These are phyloP conservation scores for Arizona elegans DNA, from an alignment of 2,113 vertebrate species.

Conservation along the genomic window DNA sequence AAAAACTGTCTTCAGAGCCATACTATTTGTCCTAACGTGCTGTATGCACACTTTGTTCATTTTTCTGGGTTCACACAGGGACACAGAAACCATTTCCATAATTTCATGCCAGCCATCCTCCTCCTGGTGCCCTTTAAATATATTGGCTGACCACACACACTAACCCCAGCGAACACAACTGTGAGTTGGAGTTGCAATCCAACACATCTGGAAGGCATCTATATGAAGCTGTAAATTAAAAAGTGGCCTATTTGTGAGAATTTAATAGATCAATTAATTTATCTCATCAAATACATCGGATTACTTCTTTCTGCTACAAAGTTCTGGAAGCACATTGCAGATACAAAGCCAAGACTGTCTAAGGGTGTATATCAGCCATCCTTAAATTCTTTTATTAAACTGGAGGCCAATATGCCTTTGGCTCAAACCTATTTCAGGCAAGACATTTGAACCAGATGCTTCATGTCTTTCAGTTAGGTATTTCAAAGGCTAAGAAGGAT, in stretches of 20 bases:
- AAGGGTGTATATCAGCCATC: not conserved
- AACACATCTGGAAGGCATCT: not conserved
- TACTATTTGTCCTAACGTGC: not conserved
- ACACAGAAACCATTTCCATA: rapidly evolving
- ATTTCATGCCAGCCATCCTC: not conserved
- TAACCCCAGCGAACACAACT: not conserved
- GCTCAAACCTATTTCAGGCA: not conserved
- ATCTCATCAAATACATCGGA: not conserved
- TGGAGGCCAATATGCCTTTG: not conserved
- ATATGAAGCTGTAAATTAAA: not conserved
- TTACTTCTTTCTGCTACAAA: not conserved
- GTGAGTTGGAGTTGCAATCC: not conserved
- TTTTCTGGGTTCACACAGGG: constrained; percentile 12
- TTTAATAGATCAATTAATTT: not conserved
- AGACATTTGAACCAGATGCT: not conserved
- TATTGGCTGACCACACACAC: not conserved
- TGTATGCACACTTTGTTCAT: not conserved
- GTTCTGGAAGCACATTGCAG: not conserved
- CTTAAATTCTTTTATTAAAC: not conserved
- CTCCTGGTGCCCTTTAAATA: not conserved
- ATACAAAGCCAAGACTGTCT: not conserved
- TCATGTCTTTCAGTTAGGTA: not conserved
- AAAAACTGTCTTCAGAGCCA: rapidly evolving
- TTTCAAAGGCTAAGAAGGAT: not conserved
- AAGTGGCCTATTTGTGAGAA: not conserved